Percentiles rank a stretch among this genome's conserved stretches.
phyloP scores from a whole-genome alignment of 2,797 vertebrate species.

The Gobionotothen gibberifrons region DNA sequence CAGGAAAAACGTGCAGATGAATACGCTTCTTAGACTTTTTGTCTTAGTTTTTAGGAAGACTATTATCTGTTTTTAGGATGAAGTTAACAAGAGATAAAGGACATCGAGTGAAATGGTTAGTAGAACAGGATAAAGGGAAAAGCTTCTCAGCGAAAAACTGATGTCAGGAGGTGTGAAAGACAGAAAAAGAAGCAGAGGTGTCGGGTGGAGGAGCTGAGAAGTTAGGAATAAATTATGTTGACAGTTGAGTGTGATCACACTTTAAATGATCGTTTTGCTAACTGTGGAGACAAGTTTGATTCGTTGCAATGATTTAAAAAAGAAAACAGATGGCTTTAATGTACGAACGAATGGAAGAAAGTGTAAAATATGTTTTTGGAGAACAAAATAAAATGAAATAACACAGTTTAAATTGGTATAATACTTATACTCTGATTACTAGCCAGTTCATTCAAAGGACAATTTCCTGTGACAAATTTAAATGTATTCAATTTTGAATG shows the following conservation, averaged over 20 bases:
- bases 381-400: not conserved
- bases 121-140: not conserved
- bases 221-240: not conserved
- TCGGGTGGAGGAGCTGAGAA: constrained; percentile 9
- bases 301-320: not conserved
- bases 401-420: accelerated
- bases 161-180: constrained; percentile 10
- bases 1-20: not conserved
- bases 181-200: not conserved
- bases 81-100: not conserved
- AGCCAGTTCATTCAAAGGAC: not conserved
- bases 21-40: not conserved
- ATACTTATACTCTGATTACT: not conserved
- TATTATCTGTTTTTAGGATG: not conserved
- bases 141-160: not conserved
- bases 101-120: not conserved
- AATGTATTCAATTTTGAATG: not conserved
- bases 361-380: not conserved
- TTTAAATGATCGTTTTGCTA: not conserved
- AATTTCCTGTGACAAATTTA: not conserved
- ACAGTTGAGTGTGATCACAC: not conserved
- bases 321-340: not conserved
- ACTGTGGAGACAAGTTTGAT: not conserved
- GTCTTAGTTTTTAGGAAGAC: not conserved
- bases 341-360: not conserved